These are phyloP conservation scores for Nematolebias whitei DNA, from an alignment of 2,113 vertebrate species.

Conservation along the genomic window DNA sequence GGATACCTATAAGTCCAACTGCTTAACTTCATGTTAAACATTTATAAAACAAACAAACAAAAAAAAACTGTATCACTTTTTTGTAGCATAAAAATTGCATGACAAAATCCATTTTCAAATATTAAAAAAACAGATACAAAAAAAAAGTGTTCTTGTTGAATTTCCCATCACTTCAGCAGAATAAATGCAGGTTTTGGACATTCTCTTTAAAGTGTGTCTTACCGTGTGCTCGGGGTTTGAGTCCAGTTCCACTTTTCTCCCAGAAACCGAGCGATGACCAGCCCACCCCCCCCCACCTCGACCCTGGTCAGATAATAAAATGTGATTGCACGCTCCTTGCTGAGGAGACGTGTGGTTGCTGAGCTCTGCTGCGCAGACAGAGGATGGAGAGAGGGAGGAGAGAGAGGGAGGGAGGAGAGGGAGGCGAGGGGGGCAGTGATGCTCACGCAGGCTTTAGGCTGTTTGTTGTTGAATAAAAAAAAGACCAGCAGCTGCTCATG, in stretches of 20 bases:
- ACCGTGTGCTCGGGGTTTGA: conserved; percentile 24
- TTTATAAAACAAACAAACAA: too few relatives aligned
- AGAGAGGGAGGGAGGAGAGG: background rate
- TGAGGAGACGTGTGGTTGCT: too few relatives aligned
- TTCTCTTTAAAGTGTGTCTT: conserved; percentile 15
- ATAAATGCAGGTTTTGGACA: too few relatives aligned
- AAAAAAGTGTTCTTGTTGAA: too few relatives aligned
- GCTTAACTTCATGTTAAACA: too few relatives aligned
- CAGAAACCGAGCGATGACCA: background rate
- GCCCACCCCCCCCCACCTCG: background rate
- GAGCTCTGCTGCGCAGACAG: background rate
- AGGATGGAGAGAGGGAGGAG: background rate
- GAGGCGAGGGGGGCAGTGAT: background rate
- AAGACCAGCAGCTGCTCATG: background rate
- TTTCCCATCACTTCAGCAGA: too few relatives aligned
- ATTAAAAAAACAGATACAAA: too few relatives aligned
- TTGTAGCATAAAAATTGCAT: too few relatives aligned
- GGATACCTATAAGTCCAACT: too few relatives aligned
- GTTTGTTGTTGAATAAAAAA: background rate
- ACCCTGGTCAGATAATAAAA: conserved; percentile 9
- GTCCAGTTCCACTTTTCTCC: conserved; percentile 1
- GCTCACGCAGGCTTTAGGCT: background rate
- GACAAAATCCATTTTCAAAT: too few relatives aligned
- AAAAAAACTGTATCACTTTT: too few relatives aligned
- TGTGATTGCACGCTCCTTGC: background rate